These are phyloP conservation scores for Xyrauchen texanus DNA, from an alignment of 2,113 vertebrate species.

Conservation along the genomic window DNA sequence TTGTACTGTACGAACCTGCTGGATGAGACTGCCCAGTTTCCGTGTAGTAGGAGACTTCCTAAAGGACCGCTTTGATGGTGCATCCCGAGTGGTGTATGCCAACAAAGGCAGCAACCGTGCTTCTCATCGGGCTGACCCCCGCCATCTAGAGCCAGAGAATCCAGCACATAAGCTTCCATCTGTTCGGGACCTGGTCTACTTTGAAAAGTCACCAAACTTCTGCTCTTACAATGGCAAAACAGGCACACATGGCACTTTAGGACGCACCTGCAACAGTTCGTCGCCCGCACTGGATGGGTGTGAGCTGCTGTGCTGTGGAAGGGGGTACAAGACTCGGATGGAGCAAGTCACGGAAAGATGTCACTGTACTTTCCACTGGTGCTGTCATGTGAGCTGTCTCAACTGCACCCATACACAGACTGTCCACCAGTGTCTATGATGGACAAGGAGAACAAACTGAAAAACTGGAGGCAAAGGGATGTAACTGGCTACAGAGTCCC, in stretches of 20 bases:
- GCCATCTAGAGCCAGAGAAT: constrained; percentile 92
- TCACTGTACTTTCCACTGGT: constrained; percentile 99
- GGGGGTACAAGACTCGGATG: constrained; percentile 88
- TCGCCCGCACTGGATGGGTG: constrained; percentile 93
- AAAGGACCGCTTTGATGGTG: constrained; percentile 96
- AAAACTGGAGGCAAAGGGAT: not conserved
- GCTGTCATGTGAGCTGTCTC: constrained; percentile 98
- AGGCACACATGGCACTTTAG: constrained; percentile 86
- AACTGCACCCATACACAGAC: constrained; percentile 97
- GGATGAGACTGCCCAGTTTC: constrained; percentile 97
- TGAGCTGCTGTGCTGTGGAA: constrained; percentile 94
- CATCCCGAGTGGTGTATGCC: constrained; percentile 92
- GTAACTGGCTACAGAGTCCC: not conserved
- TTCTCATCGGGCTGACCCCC: constrained; percentile 83
- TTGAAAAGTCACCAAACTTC: constrained; percentile 98
- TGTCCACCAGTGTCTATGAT: constrained; percentile 89
- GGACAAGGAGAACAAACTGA: not conserved
- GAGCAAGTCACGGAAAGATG: constrained; percentile 93
- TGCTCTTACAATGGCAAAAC: constrained; percentile 90
- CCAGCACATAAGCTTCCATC: constrained; percentile 93
- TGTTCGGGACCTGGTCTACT: constrained; percentile 89
- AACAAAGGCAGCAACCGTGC: constrained; percentile 97
- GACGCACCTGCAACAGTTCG: constrained; percentile 92
- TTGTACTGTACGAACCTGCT: constrained; percentile 95
- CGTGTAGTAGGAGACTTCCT: constrained; percentile 92